These are phyloP conservation scores for Masnerella sp. DNA, from an alignment of 2,888 invertebrate genomes.

Conservation along the genomic window DNA sequence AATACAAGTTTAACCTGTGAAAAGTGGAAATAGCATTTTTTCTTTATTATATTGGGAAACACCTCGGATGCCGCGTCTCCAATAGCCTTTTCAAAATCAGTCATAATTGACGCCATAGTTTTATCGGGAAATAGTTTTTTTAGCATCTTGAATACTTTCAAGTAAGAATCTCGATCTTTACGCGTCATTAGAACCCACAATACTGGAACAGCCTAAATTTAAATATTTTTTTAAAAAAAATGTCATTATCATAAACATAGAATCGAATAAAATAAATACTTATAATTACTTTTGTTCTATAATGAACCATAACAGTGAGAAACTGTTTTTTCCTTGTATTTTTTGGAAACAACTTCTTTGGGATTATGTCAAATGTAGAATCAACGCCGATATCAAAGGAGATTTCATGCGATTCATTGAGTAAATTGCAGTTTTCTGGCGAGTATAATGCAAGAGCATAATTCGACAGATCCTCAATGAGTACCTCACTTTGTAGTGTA, in stretches of 20 bases:
- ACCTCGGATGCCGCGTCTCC: not conserved
- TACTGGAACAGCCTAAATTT: not conserved
- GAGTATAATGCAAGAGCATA: not conserved
- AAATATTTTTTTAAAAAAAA: too few species aligned
- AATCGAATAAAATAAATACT: too few species aligned
- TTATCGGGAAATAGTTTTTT: not conserved
- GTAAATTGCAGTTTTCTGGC: not conserved
- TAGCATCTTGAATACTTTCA: not conserved
- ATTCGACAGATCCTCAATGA: too few species aligned
- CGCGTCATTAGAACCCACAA: not conserved
- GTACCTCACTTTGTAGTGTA: not conserved
- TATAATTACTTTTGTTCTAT: constrained; percentile 3
- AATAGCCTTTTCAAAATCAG: not conserved
- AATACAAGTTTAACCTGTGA: not conserved
- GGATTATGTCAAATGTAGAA: not conserved
- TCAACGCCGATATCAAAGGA: not conserved
- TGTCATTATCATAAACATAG: too few species aligned
- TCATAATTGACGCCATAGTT: not conserved
- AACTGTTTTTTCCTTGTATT: not conserved
- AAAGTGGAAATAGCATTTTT: not conserved
- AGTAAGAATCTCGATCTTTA: not conserved
- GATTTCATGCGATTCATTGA: not conserved
- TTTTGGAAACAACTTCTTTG: not conserved
- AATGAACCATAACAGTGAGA: not conserved
- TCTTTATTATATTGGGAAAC: not conserved